Conservation (phyloP, 2,113 vertebrate genomes). For the Mormyrus iriodes region DNA sequence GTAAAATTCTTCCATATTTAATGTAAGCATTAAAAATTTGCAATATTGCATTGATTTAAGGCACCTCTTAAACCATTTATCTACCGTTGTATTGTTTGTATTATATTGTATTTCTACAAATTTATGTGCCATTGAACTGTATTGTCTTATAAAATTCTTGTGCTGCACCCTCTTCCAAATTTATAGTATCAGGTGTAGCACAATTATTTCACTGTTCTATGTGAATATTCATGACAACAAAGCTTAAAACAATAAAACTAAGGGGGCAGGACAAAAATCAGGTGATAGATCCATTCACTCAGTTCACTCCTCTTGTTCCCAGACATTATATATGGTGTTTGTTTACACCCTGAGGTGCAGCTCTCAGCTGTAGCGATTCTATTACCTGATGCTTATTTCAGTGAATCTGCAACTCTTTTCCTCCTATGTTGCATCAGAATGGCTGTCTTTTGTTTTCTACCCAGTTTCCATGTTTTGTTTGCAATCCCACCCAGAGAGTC, state of each 20-base stretch:
- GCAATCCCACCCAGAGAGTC: not conserved
- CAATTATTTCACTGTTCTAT: not conserved
- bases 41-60: not conserved
- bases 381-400: not conserved
- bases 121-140: not conserved
- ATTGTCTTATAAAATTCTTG: not conserved
- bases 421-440: not conserved
- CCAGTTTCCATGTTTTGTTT: not conserved
- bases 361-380: not conserved
- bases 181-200: not conserved
- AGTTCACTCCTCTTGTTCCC: not conserved
- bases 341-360: not conserved
- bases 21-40: not conserved
- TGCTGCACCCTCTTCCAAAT: not conserved
- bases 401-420: not conserved
- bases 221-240: not conserved
- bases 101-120: not conserved
- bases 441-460: not conserved
- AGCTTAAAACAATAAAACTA: not conserved
- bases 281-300: not conserved
- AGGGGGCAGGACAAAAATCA: not conserved
- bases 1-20: not conserved
- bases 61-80: not conserved
- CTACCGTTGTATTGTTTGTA: not conserved
- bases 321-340: not conserved